These are phyloP conservation scores for Diachasmimorpha longicaudata DNA, from an alignment of 1,140 invertebrate species.

Conservation along the genomic window DNA sequence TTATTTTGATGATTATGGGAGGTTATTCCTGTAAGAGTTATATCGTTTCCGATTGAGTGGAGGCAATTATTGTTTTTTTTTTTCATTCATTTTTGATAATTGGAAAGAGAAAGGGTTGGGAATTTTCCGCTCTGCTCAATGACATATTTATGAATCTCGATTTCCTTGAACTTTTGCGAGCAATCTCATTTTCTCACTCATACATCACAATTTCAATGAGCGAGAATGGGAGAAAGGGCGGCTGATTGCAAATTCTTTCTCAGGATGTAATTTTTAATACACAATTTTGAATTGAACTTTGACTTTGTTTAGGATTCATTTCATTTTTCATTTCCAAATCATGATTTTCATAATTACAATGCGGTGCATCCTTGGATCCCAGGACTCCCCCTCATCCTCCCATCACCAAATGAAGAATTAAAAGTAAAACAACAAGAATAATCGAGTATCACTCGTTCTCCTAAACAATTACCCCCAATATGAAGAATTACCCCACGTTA, in stretches of 20 bases:
- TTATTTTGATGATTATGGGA: neutral
- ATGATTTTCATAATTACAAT: no score
- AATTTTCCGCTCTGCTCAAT: neutral
- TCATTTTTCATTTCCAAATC: no score
- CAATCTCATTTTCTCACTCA: neutral
- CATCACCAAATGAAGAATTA: no score
- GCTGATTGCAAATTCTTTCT: no score
- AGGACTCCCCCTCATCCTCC: no score
- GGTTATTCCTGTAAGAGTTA: neutral
- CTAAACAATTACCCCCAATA: no score
- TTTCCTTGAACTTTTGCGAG: conserved; percentile 4
- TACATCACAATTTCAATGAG: neutral
- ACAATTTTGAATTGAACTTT: no score
- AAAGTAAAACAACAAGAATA: neutral
- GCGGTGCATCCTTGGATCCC: no score
- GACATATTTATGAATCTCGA: neutral
- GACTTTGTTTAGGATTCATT: no score
- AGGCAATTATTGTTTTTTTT: neutral
- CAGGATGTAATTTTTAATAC: no score
- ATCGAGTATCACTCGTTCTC: neutral
- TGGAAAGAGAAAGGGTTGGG: neutral
- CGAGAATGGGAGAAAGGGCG: no score
- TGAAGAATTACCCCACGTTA: neutral
- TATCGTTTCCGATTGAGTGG: neutral
- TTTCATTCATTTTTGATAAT: neutral